Base-by-base conservation (phyloP, 2,888 invertebrate species). In the Lasioglossum oenotherae region DNA sequence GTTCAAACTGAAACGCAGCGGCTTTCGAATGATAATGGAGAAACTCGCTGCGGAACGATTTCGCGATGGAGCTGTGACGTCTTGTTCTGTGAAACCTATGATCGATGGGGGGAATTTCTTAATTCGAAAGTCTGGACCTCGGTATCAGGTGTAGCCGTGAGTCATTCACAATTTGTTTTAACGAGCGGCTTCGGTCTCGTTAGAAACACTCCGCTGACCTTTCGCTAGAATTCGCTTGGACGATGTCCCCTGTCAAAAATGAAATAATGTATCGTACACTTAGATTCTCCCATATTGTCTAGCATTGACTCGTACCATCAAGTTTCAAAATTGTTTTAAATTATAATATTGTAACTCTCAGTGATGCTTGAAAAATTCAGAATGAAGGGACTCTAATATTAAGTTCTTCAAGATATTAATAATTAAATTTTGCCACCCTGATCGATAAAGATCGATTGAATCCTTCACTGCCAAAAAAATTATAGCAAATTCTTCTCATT, bases 11-110 rank as follows among this genome's bases (percentile, higher is more conserved):
- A 81, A 81, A 81, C 76, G 75, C 76, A 35, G 53, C 73, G 64
- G 75, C 74, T 78, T 27, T 38, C 69, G 78, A 73, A 85, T 83
- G 80, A 74, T 84, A 84, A 86, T 80, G 71, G 53, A 38, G 80
- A 69, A 74, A 75, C 78, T 41, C 38, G 31, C 27, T 10, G 49
- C 41, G 49, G 2, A 19, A 57, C 69, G 77, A 77, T 69, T 35
- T 49, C 41, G 41, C 38, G 74, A 64, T 38, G 41, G 27, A 69
- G 57, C 14, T 38, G 38, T 74, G 71, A 71, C 71, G 71, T 71
- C 74, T 46, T 46, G 74, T 74, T 46, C 74, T 19, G 49, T 74
- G 49, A 49, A 49, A 49, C 74, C 44, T 46, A 46, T 74, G 74
- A 74, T 49, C 49, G 46, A 46, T 49, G 74, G 41, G 41, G 57